Base-by-base conservation (phyloP, 2,113 vertebrate genomes). In the Platysteira castanea region DNA sequence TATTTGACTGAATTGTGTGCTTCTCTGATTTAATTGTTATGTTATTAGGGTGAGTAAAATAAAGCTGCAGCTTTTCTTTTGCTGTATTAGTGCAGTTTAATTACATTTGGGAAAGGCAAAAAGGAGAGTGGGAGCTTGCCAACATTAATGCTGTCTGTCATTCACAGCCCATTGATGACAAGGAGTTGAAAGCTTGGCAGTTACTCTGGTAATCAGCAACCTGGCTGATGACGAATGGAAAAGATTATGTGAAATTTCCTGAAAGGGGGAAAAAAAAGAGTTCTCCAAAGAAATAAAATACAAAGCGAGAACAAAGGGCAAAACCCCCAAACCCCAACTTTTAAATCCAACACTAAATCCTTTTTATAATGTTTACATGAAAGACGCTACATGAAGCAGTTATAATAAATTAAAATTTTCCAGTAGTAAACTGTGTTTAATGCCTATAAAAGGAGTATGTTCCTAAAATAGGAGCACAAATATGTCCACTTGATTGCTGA, bases 111-210 rank as follows among this genome's bases (percentile, higher is more conserved):
- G 96, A 97, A 96, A 97, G 92, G 94, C 93, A 87, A 95, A 96
- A 97, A 96, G 88, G 96, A 96, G 95, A 96, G 92, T 97, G 96
- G 95, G 95, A 97, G 93, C 88, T 92, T 96, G 96, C 97, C 96
- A 97, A 96, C 96, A 97, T 97, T 95, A 96, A 96, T 95, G 93
- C 96, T 97, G 97, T 96, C 97, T 96, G 97, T 97, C 97, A 97
- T 97, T 96, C 96, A 96, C 96, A 96, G 93, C 92, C 96, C 93
- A 96, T 97, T 97, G 97, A 97, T 97, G 97, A 97, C 96, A 97
- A 97, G 97, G 97, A 97, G 96, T 96, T 97, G 97, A 97, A 97
- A 97, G 95, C 96, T 97, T 97, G 97, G 97, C 97, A 97, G 90
- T 95, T 96, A 82, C 93, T 96, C 93, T 96, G 90, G 94, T 97